Base-by-base conservation (phyloP, 1,140 invertebrate genomes). In the Lineus longissimus region DNA sequence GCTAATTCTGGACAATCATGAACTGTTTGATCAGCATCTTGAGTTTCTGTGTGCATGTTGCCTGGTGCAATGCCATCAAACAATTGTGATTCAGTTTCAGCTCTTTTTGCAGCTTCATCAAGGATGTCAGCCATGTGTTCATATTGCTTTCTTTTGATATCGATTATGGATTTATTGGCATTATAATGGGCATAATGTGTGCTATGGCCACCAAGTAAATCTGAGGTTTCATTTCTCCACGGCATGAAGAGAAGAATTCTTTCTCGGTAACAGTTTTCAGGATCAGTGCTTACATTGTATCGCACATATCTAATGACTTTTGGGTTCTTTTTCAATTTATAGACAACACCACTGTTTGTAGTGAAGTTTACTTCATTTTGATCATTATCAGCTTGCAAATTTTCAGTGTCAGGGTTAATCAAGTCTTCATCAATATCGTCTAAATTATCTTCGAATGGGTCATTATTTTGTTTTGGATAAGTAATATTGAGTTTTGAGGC, bases 141-240 rank as follows among this genome's bases (percentile, higher is more conserved):
- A 51, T 51, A 51, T 23, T 51, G 47, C n/a, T 51, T 19, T 51
- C n/a, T 64, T 6, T 64, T 51, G 57, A 61, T 64, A 1, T 68
- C 22, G 31, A 63, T 59, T 15, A 66, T 41, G 13, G 69, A 6
- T 27, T 51, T 51, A 7, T 36, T 36, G 4, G 33, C 4, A 4
- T 7, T 36, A 36, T 36, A 36, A 36, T 36, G 33, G 33, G 33
- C 33, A 36, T 15, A 36, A 36, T 36, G 15, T 36, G 33, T 7
- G 33, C 15, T 15, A 36, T 36, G 15, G 33, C 33, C 33, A 36
- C 33, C 33, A 36, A 15, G 33, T 9, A 51, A 23, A 51, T 51
- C 47, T 7, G 6, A 7, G 6, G 6, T 9, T 51, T 51, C 47
- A 51, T 27, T 23, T 23, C n/a, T 19, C 47, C 47, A 51, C 4